A percentile compares a stretch with the other conserved stretches of the same genome.
phyloP scores from a whole-genome alignment of 2,113 vertebrate species.

The Amphiprion ocellaris region DNA sequence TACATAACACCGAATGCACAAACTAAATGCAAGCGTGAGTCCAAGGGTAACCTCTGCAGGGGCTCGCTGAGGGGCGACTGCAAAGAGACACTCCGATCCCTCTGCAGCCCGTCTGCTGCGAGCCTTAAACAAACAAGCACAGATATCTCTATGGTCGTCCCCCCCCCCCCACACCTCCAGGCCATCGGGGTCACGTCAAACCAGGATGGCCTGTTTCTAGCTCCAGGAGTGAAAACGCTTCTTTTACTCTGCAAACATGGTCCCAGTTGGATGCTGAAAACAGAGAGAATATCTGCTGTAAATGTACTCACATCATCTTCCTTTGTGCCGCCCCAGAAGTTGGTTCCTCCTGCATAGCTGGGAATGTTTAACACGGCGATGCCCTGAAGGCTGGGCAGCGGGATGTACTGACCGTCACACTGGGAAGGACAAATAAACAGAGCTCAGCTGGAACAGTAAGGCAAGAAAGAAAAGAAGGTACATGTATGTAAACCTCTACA shows the following conservation, averaged over 20 bases:
- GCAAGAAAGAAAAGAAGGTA: too few species aligned
- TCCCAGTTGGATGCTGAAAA: not conserved
- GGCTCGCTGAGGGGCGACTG: slow-evolving; percentile 34
- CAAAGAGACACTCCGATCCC: slow-evolving; percentile 56
- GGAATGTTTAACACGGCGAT: slow-evolving; percentile 98
- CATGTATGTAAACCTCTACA: too few species aligned
- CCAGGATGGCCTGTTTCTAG: not conserved
- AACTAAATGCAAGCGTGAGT: slow-evolving; percentile 35
- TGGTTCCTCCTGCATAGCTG: slow-evolving; percentile 97
- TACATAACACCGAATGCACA: slow-evolving; percentile 58
- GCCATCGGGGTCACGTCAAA: slow-evolving; percentile 39
- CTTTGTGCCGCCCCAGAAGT: slow-evolving; percentile 99
- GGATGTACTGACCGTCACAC: slow-evolving; percentile 99
- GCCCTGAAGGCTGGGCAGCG: slow-evolving; percentile 97
- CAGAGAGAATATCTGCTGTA: not conserved
- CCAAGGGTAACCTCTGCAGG: slow-evolving; percentile 56
- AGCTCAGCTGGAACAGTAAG: slow-evolving; percentile 9
- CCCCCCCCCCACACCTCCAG: slow-evolving; percentile 21
- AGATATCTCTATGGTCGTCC: slow-evolving; percentile 14
- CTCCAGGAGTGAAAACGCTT: not conserved
- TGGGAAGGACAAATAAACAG: slow-evolving; percentile 73
- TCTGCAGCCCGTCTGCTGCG: slow-evolving; percentile 46
- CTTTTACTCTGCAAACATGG: slow-evolving; percentile 5
- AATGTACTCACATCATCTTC: slow-evolving; percentile 95
- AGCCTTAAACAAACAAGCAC: slow-evolving; percentile 66